Conservation (phyloP, 1,140 invertebrate genomes). For the Pararge aegeria region DNA sequence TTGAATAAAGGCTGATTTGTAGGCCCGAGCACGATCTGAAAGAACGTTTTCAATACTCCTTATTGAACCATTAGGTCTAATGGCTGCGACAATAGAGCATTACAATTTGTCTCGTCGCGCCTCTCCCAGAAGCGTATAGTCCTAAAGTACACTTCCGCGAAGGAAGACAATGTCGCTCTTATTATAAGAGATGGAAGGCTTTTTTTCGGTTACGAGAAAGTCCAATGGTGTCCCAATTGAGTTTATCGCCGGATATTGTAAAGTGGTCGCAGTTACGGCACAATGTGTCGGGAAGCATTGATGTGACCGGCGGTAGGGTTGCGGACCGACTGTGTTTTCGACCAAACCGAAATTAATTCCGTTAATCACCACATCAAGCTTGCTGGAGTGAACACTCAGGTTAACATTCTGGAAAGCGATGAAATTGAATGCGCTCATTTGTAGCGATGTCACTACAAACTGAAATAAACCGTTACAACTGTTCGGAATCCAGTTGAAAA, state of each 20-base stretch:
- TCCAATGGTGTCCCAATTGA: constrained; percentile 55
- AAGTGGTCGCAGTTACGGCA: constrained; percentile 63
- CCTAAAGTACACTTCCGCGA: constrained; percentile 23
- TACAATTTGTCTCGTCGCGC: constrained; percentile 68
- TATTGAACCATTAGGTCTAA: constrained; percentile 72
- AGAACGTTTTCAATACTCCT: constrained; percentile 74
- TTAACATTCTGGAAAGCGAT: constrained; percentile 7
- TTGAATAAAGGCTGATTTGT: constrained; percentile 70
- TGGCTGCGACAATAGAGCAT: constrained; percentile 72
- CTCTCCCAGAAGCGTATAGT: constrained; percentile 35
- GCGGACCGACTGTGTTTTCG: constrained; percentile 36
- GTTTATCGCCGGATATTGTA: constrained; percentile 73
- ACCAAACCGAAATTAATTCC: constrained; percentile 46
- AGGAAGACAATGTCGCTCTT: constrained; percentile 53
- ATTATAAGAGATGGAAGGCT: constrained; percentile 43
- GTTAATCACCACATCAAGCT: constrained; percentile 36
- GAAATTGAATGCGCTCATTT: constrained; percentile 17
- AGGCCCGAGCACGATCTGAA: constrained; percentile 54
- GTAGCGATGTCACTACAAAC: constrained; percentile 4
- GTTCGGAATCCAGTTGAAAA: too few relatives aligned
- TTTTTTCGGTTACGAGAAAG: constrained; percentile 36
- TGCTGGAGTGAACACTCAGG: constrained; percentile 23
- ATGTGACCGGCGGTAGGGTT: constrained; percentile 41
- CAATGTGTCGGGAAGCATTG: constrained; percentile 59
- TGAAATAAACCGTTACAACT: constrained; percentile 6